phyloP scores from a whole-genome alignment of 1,140 invertebrate species.

The Heliothis virescens region DNA sequence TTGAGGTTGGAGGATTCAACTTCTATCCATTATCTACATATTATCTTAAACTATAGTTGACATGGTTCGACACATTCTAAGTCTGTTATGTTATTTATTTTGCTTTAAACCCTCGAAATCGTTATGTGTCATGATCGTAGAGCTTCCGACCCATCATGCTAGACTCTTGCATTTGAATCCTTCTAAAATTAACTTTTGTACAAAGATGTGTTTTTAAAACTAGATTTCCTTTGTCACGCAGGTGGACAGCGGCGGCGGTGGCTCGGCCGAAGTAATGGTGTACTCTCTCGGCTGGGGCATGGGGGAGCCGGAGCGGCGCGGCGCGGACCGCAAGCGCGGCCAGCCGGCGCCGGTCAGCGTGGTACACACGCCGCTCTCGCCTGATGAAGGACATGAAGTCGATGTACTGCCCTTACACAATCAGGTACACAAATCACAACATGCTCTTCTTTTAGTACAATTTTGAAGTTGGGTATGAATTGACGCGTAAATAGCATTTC shows the following conservation, averaged over 20 bases:
- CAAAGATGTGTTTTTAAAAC: neutral
- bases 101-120: too few relatives aligned
- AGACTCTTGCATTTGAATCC: neutral
- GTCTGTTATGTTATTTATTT: too few relatives aligned
- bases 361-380: conserved; percentile 74
- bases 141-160: too few relatives aligned
- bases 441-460: too few relatives aligned
- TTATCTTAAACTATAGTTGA: too few relatives aligned
- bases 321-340: conserved; percentile 81
- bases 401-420: conserved; percentile 85
- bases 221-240: conserved; percentile 51
- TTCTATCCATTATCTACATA: neutral
- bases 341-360: conserved; percentile 68
- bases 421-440: conserved; percentile 67
- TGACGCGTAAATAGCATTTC: too few relatives aligned
- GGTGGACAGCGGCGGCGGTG: conserved; percentile 84
- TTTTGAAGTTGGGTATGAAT: too few relatives aligned
- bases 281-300: conserved; percentile 85
- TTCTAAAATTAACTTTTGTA: neutral
- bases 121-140: too few relatives aligned
- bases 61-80: neutral
- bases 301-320: conserved; percentile 84
- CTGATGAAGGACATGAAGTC: conserved; percentile 82
- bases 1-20: neutral
- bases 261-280: conserved; percentile 84